These are phyloP conservation scores for Gymnocheta viridis DNA, from an alignment of 2,888 invertebrate species.

Conservation along the genomic window DNA sequence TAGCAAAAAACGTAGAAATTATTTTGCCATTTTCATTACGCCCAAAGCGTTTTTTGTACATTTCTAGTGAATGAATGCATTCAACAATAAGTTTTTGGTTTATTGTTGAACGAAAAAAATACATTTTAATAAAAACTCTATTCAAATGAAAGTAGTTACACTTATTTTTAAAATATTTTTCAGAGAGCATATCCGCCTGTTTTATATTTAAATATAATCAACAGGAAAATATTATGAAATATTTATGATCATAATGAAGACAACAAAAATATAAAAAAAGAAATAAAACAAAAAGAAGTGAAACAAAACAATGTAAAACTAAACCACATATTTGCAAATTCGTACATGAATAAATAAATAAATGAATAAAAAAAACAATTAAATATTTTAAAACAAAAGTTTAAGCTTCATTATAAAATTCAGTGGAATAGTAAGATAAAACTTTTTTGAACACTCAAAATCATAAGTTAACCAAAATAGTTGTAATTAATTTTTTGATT, in stretches of 20 bases:
- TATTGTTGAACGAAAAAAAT: slow-evolving; percentile 15
- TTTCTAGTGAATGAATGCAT: slow-evolving; percentile 20
- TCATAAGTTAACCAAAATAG: slow-evolving; percentile 50
- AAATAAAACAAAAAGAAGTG: neutral
- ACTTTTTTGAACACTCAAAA: slow-evolving; percentile 34
- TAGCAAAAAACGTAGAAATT: neutral
- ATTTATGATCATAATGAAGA: slow-evolving; percentile 58
- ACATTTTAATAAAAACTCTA: slow-evolving; percentile 24
- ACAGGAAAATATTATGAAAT: slow-evolving; percentile 68
- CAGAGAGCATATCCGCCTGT: slow-evolving; percentile 44
- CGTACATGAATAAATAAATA: slow-evolving; percentile 28
- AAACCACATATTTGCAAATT: slow-evolving; percentile 36
- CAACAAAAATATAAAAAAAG: neutral
- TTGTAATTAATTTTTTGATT: slow-evolving; percentile 9
- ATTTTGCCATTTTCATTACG: neutral
- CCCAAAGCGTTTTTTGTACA: neutral
- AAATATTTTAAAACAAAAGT: slow-evolving; percentile 25
- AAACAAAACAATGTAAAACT: slow-evolving; percentile 40
- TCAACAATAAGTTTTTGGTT: slow-evolving; percentile 16
- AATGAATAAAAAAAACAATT: slow-evolving; percentile 16
- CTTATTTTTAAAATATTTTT: slow-evolving; percentile 20
- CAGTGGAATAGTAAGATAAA: neutral
- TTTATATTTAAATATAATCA: slow-evolving; percentile 54
- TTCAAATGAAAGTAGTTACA: slow-evolving; percentile 49
- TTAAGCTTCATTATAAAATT: slow-evolving; percentile 26